A percentile compares a stretch with the other conserved stretches of the same genome.
Conservation (phyloP, 2,888 invertebrate species). For the Epinotia ramella region DNA sequence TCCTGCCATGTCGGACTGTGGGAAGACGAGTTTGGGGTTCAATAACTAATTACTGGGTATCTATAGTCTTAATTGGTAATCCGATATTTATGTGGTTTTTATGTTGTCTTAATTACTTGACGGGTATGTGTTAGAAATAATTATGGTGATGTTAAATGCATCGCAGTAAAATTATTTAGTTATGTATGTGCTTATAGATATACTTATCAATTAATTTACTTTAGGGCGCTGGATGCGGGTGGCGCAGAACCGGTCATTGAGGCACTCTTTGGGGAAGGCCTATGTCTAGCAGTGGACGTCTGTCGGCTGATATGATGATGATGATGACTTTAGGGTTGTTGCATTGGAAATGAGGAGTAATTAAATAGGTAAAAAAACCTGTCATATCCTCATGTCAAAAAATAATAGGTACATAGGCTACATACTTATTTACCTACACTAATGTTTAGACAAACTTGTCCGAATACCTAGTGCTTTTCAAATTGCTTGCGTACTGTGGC, state of each 20-base stretch:
- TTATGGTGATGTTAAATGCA: constrained; percentile 42
- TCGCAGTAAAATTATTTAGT: constrained; percentile 44
- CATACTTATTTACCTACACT: no score
- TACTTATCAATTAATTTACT: not conserved
- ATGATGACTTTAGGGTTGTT: not conserved
- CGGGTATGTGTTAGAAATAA: constrained; percentile 25
- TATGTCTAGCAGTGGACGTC: no score
- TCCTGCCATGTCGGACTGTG: constrained; percentile 60
- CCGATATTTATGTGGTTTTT: constrained; percentile 54
- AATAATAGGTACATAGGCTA: no score
- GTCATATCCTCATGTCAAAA: no score
- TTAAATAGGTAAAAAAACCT: not conserved
- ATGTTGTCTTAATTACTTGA: constrained; percentile 39
- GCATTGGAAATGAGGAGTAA: not conserved
- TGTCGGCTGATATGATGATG: no score
- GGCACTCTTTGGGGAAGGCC: no score
- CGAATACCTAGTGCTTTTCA: no score
- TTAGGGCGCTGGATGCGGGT: no score
- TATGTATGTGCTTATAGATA: no score
- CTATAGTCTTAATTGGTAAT: constrained; percentile 64
- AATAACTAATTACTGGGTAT: constrained; percentile 60
- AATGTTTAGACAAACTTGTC: no score
- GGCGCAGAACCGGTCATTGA: no score
- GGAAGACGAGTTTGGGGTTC: constrained; percentile 57
- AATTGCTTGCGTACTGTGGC: no score